Base-by-base conservation (phyloP, 2,888 invertebrate genomes). In the Melieria picta region DNA sequence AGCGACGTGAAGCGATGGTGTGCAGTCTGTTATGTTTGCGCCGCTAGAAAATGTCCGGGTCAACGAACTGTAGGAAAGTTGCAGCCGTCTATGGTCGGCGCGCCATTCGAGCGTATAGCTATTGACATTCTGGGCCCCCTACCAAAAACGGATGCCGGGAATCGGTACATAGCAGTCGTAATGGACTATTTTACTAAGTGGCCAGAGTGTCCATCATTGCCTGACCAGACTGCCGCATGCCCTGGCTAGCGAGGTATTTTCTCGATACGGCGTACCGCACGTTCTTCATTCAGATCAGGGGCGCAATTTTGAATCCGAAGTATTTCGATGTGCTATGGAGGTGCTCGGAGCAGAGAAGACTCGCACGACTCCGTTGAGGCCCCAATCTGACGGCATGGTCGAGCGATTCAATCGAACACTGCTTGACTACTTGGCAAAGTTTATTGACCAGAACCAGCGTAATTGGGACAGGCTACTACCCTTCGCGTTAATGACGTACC, bases 341-440 rank as follows among this genome's bases (percentile, higher is more conserved):
- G 7, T 76, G 9, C 57, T 77, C 55, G 73, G 74, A 7, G 74
- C 77, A 46, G 64, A 48, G 7, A 76, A 78, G 58, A 78, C 75
- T 1, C 55, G 76, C 4, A 80, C 80, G n/a, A 81, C 81, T 1
- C 72, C 80, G 6, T 63, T 80, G 7, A 78, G 79, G 68, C 78
- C 81, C 4, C 80, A 81, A 43, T 80, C 79, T 5, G 79, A 81
- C 64, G 80, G 80, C 48, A 80, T 80, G 77, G 78, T 80, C 5
- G 80, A 80, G 45, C 68, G 78, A 55, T 77, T 79, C 64, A 80
- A 81, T 61, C 57, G 74, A 42, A 80, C 79, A 0, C 64, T 79
- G n/a, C 58, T 76, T 7, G 57, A 74, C 11, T 76, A 80, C 69
- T 56, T 79, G 43, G 74, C 76, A 4, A 76, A 74, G 42, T 72